Percentiles rank a stretch among this genome's conserved stretches.
phyloP scores from a whole-genome alignment of 2,797 vertebrate species.

The Arrhamphus sclerolepis region DNA sequence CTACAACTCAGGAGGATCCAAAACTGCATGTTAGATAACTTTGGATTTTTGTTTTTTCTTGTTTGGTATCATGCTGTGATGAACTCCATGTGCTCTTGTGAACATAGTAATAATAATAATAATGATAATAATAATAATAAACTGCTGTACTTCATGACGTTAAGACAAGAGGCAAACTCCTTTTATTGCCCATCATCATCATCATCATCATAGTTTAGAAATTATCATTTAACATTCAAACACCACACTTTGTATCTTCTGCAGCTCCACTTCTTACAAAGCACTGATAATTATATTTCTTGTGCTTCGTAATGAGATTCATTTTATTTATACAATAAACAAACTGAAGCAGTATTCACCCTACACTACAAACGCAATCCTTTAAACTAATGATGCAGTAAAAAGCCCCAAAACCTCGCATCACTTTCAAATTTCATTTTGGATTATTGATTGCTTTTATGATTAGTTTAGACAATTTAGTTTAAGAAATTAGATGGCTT shows the following conservation, averaged over 20 bases:
- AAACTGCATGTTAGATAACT: background rate
- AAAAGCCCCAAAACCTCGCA: constrained; percentile 63
- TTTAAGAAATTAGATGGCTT: background rate
- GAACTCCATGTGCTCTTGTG: no score
- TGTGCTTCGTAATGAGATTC: constrained; percentile 28
- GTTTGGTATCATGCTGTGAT: background rate
- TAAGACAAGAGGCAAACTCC: no score
- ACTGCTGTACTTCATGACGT: no score
- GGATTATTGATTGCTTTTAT: constrained; percentile 77
- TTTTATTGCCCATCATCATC: no score
- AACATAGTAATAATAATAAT: no score
- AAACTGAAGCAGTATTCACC: constrained; percentile 40
- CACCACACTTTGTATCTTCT: background rate
- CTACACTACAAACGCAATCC: constrained; percentile 65
- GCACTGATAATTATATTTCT: background rate
- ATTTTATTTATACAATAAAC: constrained; percentile 48
- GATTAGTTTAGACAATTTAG: constrained; percentile 65
- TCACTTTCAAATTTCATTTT: constrained; percentile 68
- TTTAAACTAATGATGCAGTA: constrained; percentile 73
- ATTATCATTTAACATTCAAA: constrained; percentile 23
- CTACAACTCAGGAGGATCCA: background rate
- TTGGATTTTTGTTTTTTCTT: background rate
- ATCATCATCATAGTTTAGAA: no score
- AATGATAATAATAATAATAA: no score
- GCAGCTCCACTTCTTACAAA: constrained; percentile 17